Evolutionary conservation across 1,140 invertebrate species (phyloP), one percentile per base, ranked within the genome.

Genomic region (Zaprionus vittiger): DNA sequence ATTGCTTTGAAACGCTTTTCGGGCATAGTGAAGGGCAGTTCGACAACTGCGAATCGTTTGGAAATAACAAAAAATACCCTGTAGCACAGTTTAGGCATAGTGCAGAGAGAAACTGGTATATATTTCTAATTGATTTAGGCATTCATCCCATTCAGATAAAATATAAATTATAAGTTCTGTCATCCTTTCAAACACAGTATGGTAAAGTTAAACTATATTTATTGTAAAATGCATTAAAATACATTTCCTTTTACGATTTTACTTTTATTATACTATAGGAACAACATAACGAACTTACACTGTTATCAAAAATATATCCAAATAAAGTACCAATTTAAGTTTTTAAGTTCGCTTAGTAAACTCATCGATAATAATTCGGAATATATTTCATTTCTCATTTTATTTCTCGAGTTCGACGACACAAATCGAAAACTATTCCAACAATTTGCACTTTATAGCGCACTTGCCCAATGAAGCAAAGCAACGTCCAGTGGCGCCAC

Each of bases 371-470:
- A 57, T n/a, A 67, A 44, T 59, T 44, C 5, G 11, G 17, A 55
- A 65, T 38, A 17, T 44, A 37, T 38, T 57, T 66, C 15, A 56
- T 38, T 5, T 14, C 15, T 62, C n/a, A n/a, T 17, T 57, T 66
- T 20, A 56, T 49, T 9, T 9, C 11, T 20, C 17, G 31, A 66
- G 63, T 73, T 75, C 60, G 60, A 73, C 67, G 49, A 62, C 56
- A 82, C 72, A 85, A 86, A 82, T 79, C 47, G 80, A 64, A 79
- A 86, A 86, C 77, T 73, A 86, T 86, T 89, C 60, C 59, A 86
- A 80, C 84, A 78, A 89, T 86, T 87, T 76, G 57, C 59, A 89
- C 77, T 86, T 87, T 74, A 86, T 80, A 79, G 79, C 80, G 60
- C 87, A 86, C 77, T 87, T 87, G 77, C 69, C 76, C 80, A 86